A percentile compares a stretch with the other conserved stretches of the same genome.
Conservation (phyloP, 1,140 invertebrate species). For the Heliconius hermathena region DNA sequence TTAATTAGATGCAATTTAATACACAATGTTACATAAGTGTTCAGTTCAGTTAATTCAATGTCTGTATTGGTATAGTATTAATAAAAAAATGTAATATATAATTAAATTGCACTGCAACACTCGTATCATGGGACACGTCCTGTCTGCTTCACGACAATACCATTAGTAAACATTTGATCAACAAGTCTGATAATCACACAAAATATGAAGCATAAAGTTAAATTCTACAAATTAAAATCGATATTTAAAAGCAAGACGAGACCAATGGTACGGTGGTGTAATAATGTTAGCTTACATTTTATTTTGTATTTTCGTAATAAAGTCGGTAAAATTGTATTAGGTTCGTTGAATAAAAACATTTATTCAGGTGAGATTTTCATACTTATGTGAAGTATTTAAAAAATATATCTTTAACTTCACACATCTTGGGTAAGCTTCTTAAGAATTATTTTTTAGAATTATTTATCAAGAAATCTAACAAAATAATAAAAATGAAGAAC, state of each 20-base stretch:
- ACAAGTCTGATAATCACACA: constrained; percentile 2
- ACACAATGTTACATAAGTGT: not conserved
- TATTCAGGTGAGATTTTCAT: not conserved
- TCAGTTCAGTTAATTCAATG: too few relatives aligned
- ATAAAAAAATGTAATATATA: not conserved
- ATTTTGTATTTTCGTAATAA: not conserved
- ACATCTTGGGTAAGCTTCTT: not conserved
- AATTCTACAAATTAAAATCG: not conserved
- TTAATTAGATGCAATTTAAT: not conserved
- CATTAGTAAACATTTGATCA: constrained; percentile 14
- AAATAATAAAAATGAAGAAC: not conserved
- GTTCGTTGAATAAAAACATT: not conserved
- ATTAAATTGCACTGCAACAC: not conserved
- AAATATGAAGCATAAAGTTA: not conserved
- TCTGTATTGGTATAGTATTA: too few relatives aligned
- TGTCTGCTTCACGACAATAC: not conserved
- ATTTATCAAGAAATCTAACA: not conserved
- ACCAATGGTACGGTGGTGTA: not conserved
- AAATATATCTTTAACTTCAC: too few relatives aligned
- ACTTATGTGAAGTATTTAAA: too few relatives aligned
- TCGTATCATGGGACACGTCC: constrained; percentile 7
- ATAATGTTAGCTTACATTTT: not conserved
- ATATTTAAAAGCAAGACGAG: not conserved
- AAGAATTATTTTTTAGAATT: not conserved
- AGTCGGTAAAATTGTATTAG: not conserved